A percentile compares a stretch with the other conserved stretches of the same genome.
phyloP scores from a whole-genome alignment of 2,888 invertebrate species.

The Hyalella azteca region DNA sequence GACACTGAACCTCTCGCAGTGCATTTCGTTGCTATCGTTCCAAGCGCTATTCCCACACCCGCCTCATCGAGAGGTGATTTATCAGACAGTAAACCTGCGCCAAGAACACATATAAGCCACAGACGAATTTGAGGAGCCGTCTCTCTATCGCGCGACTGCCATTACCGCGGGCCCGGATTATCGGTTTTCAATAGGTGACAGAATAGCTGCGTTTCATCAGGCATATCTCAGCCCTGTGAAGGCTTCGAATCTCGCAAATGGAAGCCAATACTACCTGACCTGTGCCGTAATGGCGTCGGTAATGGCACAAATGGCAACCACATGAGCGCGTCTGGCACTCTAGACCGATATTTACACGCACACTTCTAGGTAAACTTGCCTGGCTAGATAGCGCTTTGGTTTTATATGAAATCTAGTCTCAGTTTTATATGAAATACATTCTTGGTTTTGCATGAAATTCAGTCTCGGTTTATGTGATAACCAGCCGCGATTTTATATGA shows the following conservation, averaged over 20 bases:
- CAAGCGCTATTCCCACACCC: neutral
- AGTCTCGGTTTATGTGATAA: no score
- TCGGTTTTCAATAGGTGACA: conserved; percentile 41
- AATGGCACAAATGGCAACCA: neutral
- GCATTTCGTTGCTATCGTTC: neutral
- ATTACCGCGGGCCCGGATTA: conserved; percentile 5
- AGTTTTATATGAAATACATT: no score
- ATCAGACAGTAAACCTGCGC: neutral
- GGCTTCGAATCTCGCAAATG: conserved; percentile 39
- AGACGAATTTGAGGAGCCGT: neutral
- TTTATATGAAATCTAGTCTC: no score
- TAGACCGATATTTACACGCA: neutral
- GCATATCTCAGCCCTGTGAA: conserved; percentile 35
- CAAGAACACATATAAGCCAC: conserved; percentile 23
- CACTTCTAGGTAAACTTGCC: neutral
- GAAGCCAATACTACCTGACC: conserved; percentile 39
- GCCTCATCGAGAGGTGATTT: neutral
- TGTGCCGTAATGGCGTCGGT: conserved; percentile 25
- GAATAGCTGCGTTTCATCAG: conserved; percentile 39
- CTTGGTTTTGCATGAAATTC: no score
- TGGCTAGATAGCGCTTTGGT: no score
- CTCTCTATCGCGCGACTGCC: no score
- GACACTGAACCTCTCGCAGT: neutral
- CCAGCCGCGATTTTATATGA: no score
- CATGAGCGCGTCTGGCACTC: neutral